phyloP scores from a whole-genome alignment of 1,140 invertebrate species.

The Lethocerus indicus region DNA sequence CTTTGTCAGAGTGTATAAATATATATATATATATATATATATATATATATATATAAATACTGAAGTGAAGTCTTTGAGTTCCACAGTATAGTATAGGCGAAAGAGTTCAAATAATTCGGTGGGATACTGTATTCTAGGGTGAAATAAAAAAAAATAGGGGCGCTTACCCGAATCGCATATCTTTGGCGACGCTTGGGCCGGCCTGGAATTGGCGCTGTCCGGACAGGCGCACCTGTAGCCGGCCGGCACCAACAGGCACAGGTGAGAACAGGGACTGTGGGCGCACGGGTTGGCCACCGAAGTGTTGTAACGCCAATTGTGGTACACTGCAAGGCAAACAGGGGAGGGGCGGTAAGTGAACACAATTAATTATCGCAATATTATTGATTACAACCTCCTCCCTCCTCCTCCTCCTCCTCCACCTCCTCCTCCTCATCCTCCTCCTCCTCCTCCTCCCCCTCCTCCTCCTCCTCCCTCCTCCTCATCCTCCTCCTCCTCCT shows the following conservation, averaged over 20 bases:
- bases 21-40: no score
- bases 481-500: no score
- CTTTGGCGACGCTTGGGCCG: conserved; percentile 30
- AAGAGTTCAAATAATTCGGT: no score
- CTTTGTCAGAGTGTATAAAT: no score
- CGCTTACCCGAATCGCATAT: conserved; percentile 54
- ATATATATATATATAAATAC: no score
- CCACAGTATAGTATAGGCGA: no score
- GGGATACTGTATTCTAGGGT: not conserved
- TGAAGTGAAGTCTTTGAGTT: no score
- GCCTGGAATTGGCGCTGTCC: conserved; percentile 34
- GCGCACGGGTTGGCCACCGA: conserved; percentile 54
- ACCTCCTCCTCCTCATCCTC: no score
- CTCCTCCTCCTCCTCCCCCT: no score
- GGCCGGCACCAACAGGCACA: conserved; percentile 75
- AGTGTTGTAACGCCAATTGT: conserved; percentile 61
- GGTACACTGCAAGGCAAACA: conserved; percentile 41
- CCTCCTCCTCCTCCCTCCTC: no score
- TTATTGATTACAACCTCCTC: no score
- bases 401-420: no score
- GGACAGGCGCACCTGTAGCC: conserved; percentile 81
- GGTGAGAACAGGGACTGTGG: conserved; percentile 61
- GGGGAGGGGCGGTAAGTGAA: not conserved
- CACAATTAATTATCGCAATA: not conserved
- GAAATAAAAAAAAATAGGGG: conserved; percentile 2